phyloP scores from a whole-genome alignment of 2,888 invertebrate species.

The Gasteruption jaculator region DNA sequence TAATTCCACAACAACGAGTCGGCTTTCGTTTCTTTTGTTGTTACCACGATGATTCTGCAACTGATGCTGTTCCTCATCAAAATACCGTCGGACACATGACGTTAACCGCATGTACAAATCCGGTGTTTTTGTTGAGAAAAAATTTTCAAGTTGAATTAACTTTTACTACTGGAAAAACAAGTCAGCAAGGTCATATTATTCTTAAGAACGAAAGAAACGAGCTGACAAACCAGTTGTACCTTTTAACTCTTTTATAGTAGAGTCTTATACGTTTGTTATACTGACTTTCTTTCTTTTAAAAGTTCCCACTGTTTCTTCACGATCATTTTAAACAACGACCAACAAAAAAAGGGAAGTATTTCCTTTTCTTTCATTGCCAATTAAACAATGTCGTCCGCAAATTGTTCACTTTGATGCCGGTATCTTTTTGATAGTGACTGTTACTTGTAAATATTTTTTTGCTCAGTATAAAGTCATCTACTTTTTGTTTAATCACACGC shows the following conservation, averaged over 20 bases:
- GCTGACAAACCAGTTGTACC: too few relatives aligned
- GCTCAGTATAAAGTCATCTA: too few relatives aligned
- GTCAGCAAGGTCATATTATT: too few relatives aligned
- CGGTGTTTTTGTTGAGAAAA: constrained; percentile 18
- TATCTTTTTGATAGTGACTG: too few relatives aligned
- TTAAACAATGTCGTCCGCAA: too few relatives aligned
- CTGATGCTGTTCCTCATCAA: constrained; percentile 41
- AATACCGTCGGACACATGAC: constrained; percentile 43
- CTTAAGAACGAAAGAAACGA: too few relatives aligned
- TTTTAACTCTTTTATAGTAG: constrained; percentile 8
- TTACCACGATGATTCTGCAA: background rate
- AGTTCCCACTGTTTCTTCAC: constrained; percentile 32
- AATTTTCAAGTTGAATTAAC: constrained; percentile 42
- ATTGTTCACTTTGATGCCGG: too few relatives aligned
- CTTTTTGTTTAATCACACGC: too few relatives aligned
- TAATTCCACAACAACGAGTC: constrained; percentile 35
- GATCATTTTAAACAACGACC: too few relatives aligned
- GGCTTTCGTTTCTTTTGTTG: constrained; percentile 14
- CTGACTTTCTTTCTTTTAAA: constrained; percentile 20
- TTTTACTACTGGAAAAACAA: constrained; percentile 41
- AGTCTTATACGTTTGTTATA: constrained; percentile 15
- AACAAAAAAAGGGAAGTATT: too few relatives aligned
- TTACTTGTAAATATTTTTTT: too few relatives aligned
- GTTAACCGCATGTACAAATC: constrained; percentile 22
- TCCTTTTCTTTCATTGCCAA: too few relatives aligned